Evolutionary conservation across 2,888 invertebrate species (phyloP), one percentile per base, ranked within the genome.

Genomic region (Megamerina dolium): DNA sequence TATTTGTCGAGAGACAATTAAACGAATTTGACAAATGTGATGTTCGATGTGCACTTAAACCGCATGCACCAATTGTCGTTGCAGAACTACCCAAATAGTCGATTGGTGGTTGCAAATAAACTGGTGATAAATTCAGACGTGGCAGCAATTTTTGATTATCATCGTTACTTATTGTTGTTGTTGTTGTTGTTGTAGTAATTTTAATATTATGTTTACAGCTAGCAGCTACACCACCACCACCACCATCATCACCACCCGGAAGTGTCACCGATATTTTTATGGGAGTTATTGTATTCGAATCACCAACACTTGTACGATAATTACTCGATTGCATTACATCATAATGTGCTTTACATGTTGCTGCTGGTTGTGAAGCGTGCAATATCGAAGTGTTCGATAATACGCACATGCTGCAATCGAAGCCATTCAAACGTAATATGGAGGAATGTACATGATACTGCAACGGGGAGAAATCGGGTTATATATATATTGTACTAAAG

Each of bases 391-490:
- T 18, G 10, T 34, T 40, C 19, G 47, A 18, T 5, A 46, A 51
- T 10, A 77, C 80, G 56, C 77, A 75, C 53, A 80, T 67, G 49
- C 66, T 68, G 52, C 68, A 72, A 46, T 75, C 77, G 39, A 75
- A 75, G 18, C 76, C 77, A 55, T 75, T 74, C 37, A 81, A 61
- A 37, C 74, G 72, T 31, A 81, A 63, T 40, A 82, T 76, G 29
- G 75, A 73, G 23, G 77, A 74, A 63, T 82, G 82, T 3, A 75
- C 73, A 40, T 74, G 69, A 57, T 75, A 77, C 73, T 77, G 37
- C 4, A 48, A 30, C 13, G n/a, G 6, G 21, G 12, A 33, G 6
- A 33, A n/a, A 18, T 10, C 21, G 27, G 31, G n/a, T 33, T 8
- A 27, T 29, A 5, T 3, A 27, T 4, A 5, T 4, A 16, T 8